Base-by-base conservation (phyloP, 2,888 invertebrate species). In the Trachelus stipa region DNA sequence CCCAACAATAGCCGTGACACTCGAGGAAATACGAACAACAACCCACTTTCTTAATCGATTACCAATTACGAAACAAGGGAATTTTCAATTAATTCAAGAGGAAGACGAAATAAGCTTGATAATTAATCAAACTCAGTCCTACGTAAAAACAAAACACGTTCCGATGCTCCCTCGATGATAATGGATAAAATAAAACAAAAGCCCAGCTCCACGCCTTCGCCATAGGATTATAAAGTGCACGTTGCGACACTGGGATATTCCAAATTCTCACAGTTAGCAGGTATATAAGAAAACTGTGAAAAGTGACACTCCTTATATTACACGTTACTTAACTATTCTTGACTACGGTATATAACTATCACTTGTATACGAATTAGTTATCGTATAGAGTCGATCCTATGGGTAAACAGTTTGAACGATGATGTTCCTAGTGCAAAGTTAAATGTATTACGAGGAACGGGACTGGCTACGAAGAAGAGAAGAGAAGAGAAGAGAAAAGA, bases 391-490 rank as follows among this genome's bases (percentile, higher is more conserved):
- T 56, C 56, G 6, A 23, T 56, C 23, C 56, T 23, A 9, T 23
- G 56, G 15, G 15, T 56, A 6, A 56, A 56, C 23, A 56, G 9
- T 56, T 56, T 9, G 23, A 56, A 56, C 56, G 56, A 56, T 23
- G 56, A 56, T 23, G 56, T 56, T 56, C 56, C 1, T 56, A 56
- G 56, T 23, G 56, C 56, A 56, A 56, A 56, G 56, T 56, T 56
- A 56, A 56, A 56, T 56, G 56, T 56, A 56, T 56, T 56, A 23
- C 56, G 74, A 73, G 80, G 74, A 83, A 76, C 74, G 68, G 76
- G 73, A 79, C 76, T 79, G 75, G 75, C 76, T 79, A 77, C 71
- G 74, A 80, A 80, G 81, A 78, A 74, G 77, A 80, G 73, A 77
- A 75, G 77, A 80, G 73, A 77, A 75, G 79, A 75, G 76, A 34